A percentile compares a stretch with the other conserved stretches of the same genome.
Evolutionary conservation across 2,888 invertebrate genomes (phyloP).

Genomic region (Cephonodes hylas): DNA sequence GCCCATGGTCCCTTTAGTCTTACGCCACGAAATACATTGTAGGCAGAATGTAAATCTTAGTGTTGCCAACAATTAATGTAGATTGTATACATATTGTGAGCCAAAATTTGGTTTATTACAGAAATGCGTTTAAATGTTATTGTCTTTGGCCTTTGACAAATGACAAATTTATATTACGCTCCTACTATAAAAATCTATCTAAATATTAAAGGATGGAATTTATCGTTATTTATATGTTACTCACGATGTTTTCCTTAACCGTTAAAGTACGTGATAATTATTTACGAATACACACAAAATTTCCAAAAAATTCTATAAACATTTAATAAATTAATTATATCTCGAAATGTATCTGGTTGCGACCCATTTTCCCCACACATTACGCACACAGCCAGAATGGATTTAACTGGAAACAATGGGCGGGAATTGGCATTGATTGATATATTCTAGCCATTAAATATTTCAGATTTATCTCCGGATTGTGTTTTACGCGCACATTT

Average conservation of each 20-base stretch:
- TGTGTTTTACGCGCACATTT: background rate
- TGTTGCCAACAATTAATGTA: background rate
- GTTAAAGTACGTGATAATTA: too few species aligned
- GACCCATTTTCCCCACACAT: background rate
- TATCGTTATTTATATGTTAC: too few species aligned
- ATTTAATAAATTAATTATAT: background rate
- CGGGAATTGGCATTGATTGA: constrained; percentile 13
- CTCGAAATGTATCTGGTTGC: background rate
- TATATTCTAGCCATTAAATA: constrained; percentile 8
- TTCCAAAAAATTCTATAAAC: too few species aligned
- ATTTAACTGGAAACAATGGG: background rate
- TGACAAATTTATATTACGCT: too few species aligned
- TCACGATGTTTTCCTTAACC: too few species aligned
- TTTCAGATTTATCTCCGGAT: background rate
- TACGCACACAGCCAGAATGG: constrained; percentile 7
- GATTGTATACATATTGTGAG: too few species aligned
- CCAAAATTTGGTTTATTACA: background rate
- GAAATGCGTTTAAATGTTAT: too few species aligned
- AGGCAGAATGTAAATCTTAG: background rate
- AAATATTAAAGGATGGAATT: too few species aligned
- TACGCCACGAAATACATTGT: background rate
- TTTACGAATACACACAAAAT: too few species aligned
- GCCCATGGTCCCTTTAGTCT: background rate
- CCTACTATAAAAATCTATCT: too few species aligned
- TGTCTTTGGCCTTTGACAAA: too few species aligned